Conservation (phyloP, 2,113 vertebrate genomes). For the Siphamia tubifer region DNA sequence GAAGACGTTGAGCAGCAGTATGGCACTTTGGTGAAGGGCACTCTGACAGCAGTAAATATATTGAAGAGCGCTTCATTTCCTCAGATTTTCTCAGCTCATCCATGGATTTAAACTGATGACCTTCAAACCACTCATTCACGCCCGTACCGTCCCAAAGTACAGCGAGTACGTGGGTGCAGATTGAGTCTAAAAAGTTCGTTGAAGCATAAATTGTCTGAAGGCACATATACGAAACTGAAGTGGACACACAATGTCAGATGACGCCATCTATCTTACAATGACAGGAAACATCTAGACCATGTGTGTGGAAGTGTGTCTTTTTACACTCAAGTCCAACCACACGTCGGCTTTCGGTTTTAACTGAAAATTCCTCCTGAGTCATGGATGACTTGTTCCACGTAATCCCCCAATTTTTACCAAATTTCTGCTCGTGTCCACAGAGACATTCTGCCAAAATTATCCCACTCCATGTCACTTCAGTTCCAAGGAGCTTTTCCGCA, state of each 20-base stretch:
- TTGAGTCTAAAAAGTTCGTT: not conserved
- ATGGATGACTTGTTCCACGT: constrained; percentile 8
- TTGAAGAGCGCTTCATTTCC: not conserved
- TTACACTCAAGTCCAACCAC: not conserved
- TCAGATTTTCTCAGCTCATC: constrained; percentile 21
- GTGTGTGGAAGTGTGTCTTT: not conserved
- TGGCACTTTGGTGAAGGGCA: constrained; percentile 12
- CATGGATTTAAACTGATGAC: constrained; percentile 33
- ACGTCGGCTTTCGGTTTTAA: constrained; percentile 20
- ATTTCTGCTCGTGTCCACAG: not conserved
- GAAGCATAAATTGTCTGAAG: not conserved
- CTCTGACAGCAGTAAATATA: constrained; percentile 17
- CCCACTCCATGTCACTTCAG: not conserved
- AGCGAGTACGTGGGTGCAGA: not conserved
- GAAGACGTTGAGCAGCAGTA: not conserved
- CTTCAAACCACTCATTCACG: constrained; percentile 9
- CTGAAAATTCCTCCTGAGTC: not conserved
- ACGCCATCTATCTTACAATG: not conserved
- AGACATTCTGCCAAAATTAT: not conserved
- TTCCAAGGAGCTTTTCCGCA: constrained; percentile 3
- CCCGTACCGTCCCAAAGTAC: not conserved
- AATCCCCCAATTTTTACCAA: constrained; percentile 22
- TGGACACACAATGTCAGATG: not conserved
- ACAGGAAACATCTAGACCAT: not conserved
- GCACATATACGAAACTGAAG: not conserved